These are phyloP conservation scores for Apamea sordens DNA, from an alignment of 2,888 invertebrate species.

Conservation along the genomic window DNA sequence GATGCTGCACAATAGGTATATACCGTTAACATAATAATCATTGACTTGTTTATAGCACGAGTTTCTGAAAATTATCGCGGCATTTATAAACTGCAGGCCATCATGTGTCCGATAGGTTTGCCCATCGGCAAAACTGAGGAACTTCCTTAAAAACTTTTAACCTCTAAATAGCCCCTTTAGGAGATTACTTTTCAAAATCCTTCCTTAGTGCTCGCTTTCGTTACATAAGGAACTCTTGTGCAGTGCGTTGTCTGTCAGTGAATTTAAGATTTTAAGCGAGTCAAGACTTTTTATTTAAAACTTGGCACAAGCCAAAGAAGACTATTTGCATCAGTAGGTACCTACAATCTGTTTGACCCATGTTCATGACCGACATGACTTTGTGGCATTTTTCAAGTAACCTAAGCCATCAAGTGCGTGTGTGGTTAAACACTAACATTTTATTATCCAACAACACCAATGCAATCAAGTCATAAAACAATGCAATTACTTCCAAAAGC, in stretches of 20 bases:
- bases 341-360: background rate
- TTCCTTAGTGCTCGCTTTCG: background rate
- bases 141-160: background rate
- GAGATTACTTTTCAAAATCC: background rate
- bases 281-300: background rate
- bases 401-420: background rate
- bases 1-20: slow-evolving; percentile 1
- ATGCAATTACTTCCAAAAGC: slow-evolving; percentile 31
- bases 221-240: background rate
- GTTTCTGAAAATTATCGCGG: background rate
- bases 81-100: background rate
- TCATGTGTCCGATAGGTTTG: too few relatives aligned
- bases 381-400: slow-evolving; percentile 28
- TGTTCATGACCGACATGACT: slow-evolving; percentile 12
- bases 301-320: background rate
- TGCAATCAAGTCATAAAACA: slow-evolving; percentile 18
- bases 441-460: background rate
- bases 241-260: background rate
- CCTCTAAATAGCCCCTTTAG: background rate
- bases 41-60: background rate
- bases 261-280: background rate
- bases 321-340: background rate
- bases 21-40: slow-evolving; percentile 21
- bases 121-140: background rate
- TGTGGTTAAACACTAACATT: slow-evolving; percentile 6